A percentile compares a stretch with the other conserved stretches of the same genome.
Conservation (phyloP, 2,113 vertebrate species). For the Dascyllus trimaculatus region DNA sequence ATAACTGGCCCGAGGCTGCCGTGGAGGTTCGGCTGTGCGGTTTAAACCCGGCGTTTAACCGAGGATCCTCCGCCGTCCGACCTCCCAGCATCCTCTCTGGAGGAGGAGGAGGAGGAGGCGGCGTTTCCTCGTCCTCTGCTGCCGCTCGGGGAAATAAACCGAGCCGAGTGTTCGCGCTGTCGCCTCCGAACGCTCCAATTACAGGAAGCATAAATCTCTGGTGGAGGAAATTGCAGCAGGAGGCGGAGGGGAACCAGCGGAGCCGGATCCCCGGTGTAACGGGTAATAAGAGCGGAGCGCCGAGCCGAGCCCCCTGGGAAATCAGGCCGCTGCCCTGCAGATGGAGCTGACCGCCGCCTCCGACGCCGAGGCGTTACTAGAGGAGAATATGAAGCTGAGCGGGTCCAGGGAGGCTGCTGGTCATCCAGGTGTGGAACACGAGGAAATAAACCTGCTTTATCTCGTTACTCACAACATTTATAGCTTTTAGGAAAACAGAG, state of each 20-base stretch:
- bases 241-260: conserved; percentile 15
- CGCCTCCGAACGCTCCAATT: conserved; percentile 53
- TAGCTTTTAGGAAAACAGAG: no score
- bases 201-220: conserved; percentile 68
- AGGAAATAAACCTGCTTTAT: no score
- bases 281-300: conserved; percentile 51
- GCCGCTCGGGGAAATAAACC: conserved; percentile 38
- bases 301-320: conserved; percentile 56
- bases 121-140: not conserved
- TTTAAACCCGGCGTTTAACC: not conserved
- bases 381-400: conserved; percentile 18
- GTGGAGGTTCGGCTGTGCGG: not conserved
- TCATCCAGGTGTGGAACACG: not conserved
- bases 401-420: conserved; percentile 23
- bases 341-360: conserved; percentile 39
- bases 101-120: no score
- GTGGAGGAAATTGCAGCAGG: conserved; percentile 56
- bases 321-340: conserved; percentile 56
- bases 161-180: not conserved
- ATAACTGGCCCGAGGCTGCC: not conserved
- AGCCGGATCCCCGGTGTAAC: conserved; percentile 22
- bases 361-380: not conserved
- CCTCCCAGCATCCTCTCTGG: conserved; percentile 3
- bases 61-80: not conserved
- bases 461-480: no score